A percentile compares a stretch with the other conserved stretches of the same genome.
phyloP scores from a whole-genome alignment of 2,797 vertebrate species.

The Limosa lapponica region DNA sequence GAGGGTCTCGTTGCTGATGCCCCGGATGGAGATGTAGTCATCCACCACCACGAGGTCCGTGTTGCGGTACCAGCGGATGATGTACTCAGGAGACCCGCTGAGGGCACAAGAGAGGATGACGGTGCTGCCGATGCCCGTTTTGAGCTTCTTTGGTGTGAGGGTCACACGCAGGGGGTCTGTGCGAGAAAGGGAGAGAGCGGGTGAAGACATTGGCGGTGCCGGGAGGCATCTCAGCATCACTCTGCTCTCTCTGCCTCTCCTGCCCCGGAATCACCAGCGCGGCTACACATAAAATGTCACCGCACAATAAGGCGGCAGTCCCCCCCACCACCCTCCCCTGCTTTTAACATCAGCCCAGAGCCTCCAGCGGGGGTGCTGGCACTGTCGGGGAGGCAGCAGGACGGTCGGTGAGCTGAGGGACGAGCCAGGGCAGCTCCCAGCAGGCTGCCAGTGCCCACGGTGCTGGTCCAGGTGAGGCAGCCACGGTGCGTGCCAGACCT shows the following conservation, averaged over 20 bases:
- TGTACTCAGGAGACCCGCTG: conserved; percentile 92
- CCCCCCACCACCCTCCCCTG: background rate
- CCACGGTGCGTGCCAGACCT: rapidly evolving
- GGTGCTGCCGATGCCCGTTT: conserved; percentile 97
- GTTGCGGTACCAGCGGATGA: conserved; percentile 96
- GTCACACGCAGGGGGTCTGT: conserved; percentile 94
- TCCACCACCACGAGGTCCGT: conserved; percentile 89
- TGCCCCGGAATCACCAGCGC: background rate
- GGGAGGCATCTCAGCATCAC: rapidly evolving
- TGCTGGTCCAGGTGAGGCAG: background rate
- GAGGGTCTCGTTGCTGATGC: conserved; percentile 94
- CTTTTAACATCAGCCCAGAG: background rate
- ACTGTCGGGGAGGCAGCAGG: background rate
- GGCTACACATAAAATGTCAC: conserved; percentile 73
- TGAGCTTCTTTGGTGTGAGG: conserved; percentile 97
- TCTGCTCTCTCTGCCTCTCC: background rate
- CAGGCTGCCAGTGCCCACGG: rapidly evolving
- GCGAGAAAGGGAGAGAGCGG: background rate
- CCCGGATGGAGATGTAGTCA: conserved; percentile 96
- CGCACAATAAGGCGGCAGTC: conserved; percentile 77
- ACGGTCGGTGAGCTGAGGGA: rapidly evolving
- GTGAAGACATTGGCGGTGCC: rapidly evolving
- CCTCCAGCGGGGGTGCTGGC: background rate
- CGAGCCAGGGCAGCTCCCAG: background rate
- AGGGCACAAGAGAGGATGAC: conserved; percentile 96